phyloP scores from a whole-genome alignment of 2,888 invertebrate species.

The Zonitis immaculata region DNA sequence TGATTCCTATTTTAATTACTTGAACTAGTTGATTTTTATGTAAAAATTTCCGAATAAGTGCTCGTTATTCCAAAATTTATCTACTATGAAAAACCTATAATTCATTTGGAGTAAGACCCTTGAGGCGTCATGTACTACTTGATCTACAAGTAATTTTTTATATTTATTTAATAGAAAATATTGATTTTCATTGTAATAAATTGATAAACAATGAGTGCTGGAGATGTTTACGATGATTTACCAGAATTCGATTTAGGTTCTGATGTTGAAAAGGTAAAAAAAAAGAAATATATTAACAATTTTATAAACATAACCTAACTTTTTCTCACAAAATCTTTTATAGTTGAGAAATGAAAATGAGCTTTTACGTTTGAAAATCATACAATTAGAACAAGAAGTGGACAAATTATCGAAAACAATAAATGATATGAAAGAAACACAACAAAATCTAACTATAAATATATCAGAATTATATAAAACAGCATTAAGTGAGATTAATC shows the following conservation, averaged over 20 bases:
- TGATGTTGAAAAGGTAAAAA: not conserved
- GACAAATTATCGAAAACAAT: not conserved
- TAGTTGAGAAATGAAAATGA: not conserved
- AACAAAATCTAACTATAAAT: slow-evolving; percentile 1
- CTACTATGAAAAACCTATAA: no score
- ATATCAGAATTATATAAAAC: slow-evolving; percentile 7
- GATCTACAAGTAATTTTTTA: not conserved
- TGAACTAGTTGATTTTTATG: no score
- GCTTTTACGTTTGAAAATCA: not conserved
- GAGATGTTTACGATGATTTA: not conserved
- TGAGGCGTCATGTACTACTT: not conserved
- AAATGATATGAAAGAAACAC: not conserved
- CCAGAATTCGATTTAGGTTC: not conserved
- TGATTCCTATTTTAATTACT: no score
- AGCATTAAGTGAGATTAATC: not conserved
- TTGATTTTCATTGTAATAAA: not conserved
- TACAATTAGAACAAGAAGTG: not conserved
- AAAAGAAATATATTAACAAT: no score
- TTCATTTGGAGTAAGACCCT: no score
- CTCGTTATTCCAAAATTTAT: no score
- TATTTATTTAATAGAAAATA: not conserved
- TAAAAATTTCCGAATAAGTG: no score
- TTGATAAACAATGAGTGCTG: not conserved
- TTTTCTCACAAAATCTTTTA: not conserved
- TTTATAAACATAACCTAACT: slow-evolving; percentile 4